Conservation (phyloP, 2,888 invertebrate species). For the Odontothrips loti region DNA sequence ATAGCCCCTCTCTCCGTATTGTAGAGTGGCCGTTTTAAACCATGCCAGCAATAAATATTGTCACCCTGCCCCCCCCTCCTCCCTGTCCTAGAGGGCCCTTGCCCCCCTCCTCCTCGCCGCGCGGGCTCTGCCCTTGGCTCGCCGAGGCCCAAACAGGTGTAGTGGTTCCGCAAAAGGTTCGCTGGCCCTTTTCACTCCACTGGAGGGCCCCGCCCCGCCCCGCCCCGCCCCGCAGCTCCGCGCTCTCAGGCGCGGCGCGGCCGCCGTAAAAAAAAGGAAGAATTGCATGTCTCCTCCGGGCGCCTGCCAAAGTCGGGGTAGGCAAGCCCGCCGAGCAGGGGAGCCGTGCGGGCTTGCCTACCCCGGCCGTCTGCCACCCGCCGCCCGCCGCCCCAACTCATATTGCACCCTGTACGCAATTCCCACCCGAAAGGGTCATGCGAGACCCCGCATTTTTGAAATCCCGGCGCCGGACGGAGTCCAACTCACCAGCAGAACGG, state of each 20-base stretch:
- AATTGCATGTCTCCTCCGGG: no score
- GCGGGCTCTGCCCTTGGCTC: conserved; percentile 27
- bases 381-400: no score
- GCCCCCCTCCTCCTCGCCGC: background rate
- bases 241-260: no score
- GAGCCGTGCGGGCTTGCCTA: background rate
- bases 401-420: no score
- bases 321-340: background rate
- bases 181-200: background rate
- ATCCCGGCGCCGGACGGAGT: no score
- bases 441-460: no score
- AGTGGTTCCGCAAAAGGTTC: background rate
- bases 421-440: no score
- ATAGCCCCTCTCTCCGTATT: conserved; percentile 12
- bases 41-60: conserved; percentile 34
- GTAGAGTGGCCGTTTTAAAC: conserved; percentile 32
- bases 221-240: no score
- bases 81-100: background rate
- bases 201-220: background rate
- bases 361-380: no score
- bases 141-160: background rate
- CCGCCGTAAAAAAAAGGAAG: no score
- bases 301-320: background rate
- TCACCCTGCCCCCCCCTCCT: conserved; percentile 28
- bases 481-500: no score